These are phyloP conservation scores for Nothobranchius furzeri DNA, from an alignment of 2,113 vertebrate species.

Conservation along the genomic window DNA sequence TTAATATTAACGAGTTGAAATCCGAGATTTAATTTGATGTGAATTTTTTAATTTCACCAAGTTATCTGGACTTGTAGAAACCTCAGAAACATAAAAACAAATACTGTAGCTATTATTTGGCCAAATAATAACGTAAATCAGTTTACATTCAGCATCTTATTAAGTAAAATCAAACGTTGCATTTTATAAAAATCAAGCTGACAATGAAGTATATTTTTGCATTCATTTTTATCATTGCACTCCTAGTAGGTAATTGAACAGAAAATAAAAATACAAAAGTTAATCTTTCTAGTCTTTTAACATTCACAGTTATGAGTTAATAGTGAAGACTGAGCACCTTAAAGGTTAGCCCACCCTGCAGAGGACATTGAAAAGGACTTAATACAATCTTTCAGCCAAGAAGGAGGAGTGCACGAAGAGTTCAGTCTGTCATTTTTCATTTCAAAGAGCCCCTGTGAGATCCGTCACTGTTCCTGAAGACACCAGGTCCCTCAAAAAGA, in stretches of 20 bases:
- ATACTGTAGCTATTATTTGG: too few species aligned
- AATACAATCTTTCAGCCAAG: background rate
- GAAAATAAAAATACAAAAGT: background rate
- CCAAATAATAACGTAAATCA: too few species aligned
- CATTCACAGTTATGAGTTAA: conserved; percentile 15
- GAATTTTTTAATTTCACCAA: too few species aligned
- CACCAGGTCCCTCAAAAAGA: conserved; percentile 78
- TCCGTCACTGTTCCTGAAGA: conserved; percentile 72
- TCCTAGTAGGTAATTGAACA: background rate
- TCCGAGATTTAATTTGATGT: too few species aligned
- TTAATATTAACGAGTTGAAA: too few species aligned
- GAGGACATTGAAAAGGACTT: background rate
- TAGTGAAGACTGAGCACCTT: conserved; percentile 14
- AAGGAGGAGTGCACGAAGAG: conserved; percentile 17
- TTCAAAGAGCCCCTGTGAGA: conserved; percentile 77
- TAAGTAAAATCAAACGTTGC: too few species aligned
- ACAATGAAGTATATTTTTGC: too few species aligned
- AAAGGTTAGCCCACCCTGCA: conserved; percentile 35
- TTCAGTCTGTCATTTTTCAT: conserved; percentile 27
- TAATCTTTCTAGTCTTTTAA: conserved; percentile 10
- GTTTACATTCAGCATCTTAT: too few species aligned
- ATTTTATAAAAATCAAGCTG: too few species aligned
- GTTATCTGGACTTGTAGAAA: too few species aligned
- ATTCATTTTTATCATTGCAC: background rate
- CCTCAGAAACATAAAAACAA: too few species aligned